phyloP scores from a whole-genome alignment of 64 coral and sea anemone genomes.

The Montipora efflorescens region DNA sequence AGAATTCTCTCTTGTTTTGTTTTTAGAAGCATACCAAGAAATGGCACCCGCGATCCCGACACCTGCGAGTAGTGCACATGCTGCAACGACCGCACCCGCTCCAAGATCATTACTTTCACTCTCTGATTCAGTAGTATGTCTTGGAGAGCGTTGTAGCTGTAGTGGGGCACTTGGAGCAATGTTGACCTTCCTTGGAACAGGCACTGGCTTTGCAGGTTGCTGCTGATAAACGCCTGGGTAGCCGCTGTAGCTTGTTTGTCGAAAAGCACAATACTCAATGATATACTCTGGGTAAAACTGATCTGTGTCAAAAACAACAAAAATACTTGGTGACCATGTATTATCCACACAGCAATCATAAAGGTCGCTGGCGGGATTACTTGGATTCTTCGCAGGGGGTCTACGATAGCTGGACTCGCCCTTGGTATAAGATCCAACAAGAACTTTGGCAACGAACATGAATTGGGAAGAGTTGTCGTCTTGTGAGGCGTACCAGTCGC shows the following conservation, averaged over 20 bases:
- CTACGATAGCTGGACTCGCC: conserved; percentile 59
- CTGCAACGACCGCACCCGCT: no score
- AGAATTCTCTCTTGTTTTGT: no score
- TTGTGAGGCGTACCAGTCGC: background rate
- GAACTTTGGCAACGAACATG: conserved; percentile 78
- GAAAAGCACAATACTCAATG: background rate
- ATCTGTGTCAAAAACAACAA: conserved; percentile 69
- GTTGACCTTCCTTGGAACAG: background rate
- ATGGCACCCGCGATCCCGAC: background rate
- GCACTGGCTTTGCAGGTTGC: background rate
- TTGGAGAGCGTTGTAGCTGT: no score
- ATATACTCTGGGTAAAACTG: conserved; percentile 27
- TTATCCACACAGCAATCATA: conserved; percentile 84
- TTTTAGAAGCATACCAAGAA: background rate
- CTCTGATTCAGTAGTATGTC: no score
- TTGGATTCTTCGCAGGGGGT: conserved; percentile 18
- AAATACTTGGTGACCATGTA: conserved; percentile 27
- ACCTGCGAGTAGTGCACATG: no score
- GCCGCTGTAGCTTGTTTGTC: background rate
- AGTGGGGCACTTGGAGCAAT: no score
- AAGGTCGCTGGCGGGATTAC: background rate
- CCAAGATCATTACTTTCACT: no score
- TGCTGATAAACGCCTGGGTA: background rate
- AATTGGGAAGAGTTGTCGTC: conserved; percentile 22
- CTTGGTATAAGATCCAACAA: conserved; percentile 65